A percentile compares a stretch with the other conserved stretches of the same genome.
Conservation (phyloP, 2,113 vertebrate genomes). For the Pluvialis apricaria region DNA sequence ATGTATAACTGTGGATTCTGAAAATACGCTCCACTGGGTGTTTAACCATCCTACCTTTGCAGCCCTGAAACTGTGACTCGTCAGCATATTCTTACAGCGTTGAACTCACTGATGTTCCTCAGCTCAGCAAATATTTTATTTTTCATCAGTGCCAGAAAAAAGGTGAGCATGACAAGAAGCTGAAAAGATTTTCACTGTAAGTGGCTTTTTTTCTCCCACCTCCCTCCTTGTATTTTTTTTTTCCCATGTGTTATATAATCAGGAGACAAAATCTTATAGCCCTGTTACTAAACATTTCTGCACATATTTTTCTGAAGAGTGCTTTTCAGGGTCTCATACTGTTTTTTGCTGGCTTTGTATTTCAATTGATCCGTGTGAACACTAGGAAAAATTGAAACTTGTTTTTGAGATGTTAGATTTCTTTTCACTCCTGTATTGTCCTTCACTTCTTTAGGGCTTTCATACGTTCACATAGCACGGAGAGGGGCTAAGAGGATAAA, state of each 20-base stretch:
- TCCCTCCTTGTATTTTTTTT: neutral
- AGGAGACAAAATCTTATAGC: neutral
- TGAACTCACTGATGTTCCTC: neutral
- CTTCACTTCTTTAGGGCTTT: neutral
- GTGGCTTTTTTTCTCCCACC: neutral
- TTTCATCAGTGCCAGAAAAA: neutral
- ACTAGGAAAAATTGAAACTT: neutral
- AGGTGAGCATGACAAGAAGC: neutral
- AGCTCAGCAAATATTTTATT: constrained; percentile 12
- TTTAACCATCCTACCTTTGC: neutral
- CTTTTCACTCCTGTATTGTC: neutral
- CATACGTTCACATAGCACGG: neutral
- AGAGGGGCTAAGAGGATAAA: neutral
- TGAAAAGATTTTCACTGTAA: neutral
- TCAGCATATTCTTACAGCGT: neutral
- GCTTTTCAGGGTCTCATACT: neutral
- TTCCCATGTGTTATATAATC: neutral
- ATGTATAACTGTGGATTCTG: neutral
- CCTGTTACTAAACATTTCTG: neutral
- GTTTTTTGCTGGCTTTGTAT: neutral
- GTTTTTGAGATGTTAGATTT: neutral
- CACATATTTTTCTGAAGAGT: neutral
- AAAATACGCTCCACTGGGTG: neutral
- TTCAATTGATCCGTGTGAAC: neutral
- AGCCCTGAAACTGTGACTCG: neutral